A percentile compares a stretch with the other conserved stretches of the same genome.
Conservation (phyloP, 2,888 invertebrate species). For the Phalera bucephala region DNA sequence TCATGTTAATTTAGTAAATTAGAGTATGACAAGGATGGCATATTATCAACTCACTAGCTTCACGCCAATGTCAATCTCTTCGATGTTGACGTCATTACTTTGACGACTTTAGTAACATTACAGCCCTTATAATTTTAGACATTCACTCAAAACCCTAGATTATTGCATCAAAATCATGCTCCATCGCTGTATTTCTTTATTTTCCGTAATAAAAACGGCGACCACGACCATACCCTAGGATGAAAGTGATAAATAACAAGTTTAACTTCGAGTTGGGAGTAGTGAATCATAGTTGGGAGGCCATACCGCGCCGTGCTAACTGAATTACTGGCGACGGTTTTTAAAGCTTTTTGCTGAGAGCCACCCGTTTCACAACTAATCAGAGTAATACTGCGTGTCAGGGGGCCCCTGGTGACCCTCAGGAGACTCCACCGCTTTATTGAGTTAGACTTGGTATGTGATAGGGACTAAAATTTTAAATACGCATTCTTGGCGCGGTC, state of each 20-base stretch:
- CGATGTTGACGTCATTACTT: no score
- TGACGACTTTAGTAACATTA: no score
- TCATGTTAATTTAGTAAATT: no score
- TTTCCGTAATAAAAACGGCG: neutral
- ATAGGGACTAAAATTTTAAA: neutral
- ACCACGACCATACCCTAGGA: neutral
- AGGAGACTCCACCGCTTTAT: slow-evolving; percentile 40
- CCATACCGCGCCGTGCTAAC: slow-evolving; percentile 49
- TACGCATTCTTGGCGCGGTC: no score
- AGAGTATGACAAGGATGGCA: no score
- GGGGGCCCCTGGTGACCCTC: slow-evolving; percentile 31
- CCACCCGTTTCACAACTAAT: slow-evolving; percentile 63
- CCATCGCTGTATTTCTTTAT: neutral
- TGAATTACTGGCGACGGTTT: slow-evolving; percentile 70
- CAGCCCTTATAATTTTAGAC: no score
- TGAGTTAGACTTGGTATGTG: slow-evolving; percentile 35
- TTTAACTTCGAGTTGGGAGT: slow-evolving; percentile 24
- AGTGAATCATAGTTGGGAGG: slow-evolving; percentile 43
- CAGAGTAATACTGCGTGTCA: slow-evolving; percentile 67
- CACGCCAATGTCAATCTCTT: no score
- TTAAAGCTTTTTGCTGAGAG: slow-evolving; percentile 73
- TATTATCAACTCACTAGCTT: no score
- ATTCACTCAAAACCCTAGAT: no score
- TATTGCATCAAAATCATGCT: no score
- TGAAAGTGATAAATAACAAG: slow-evolving; percentile 15